Base-by-base conservation (phyloP, 2,888 invertebrate genomes). In the Colostygia pectinataria region DNA sequence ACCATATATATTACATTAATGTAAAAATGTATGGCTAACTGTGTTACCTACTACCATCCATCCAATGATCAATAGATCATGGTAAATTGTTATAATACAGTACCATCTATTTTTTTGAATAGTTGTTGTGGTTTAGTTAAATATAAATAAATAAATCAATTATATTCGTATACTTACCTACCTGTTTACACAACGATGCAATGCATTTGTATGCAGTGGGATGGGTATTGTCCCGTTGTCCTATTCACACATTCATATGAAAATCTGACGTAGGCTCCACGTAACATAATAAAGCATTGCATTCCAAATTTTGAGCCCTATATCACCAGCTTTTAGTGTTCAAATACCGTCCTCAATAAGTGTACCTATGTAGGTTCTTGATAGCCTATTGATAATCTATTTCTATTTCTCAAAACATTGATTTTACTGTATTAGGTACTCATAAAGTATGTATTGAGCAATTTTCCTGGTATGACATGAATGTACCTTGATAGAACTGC, bases 191-290 rank as follows among this genome's bases (percentile, higher is more conserved):
- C 15, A 2, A 4, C 15, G n/a, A 41, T 40, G 38, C 32, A 40
- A 36, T 55, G 44, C 47, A 52, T 59, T 56, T 45, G 53, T 56
- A 59, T 59, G 59, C 54, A 43, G 39, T 31, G 27, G 15, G 25
- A 27, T 42, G 9, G 34, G 49, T 47, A 49, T 54, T 50, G 51
- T 55, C 47, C 40, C 49, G 47, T 41, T 46, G 46, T 29, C 45
- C 49, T 28, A 40, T 48, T 33, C 39, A 44, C 42, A 38, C 31
- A 55, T 55, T 55, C 55, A 54, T 56, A 45, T 45, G 47, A 54
- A 54, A 53, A 52, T 46, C 43, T 27, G 14, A 38, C 29, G 40
- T 31, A 42, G 36, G 10, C 10, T 29, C n/a, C 27, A 40, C n/a
- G 25, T 36, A 10, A 34, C 39, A 27, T 7, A 9, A 32, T 29